Base-by-base conservation (phyloP, 2,797 vertebrate species). In the Trematomus bernacchii region DNA sequence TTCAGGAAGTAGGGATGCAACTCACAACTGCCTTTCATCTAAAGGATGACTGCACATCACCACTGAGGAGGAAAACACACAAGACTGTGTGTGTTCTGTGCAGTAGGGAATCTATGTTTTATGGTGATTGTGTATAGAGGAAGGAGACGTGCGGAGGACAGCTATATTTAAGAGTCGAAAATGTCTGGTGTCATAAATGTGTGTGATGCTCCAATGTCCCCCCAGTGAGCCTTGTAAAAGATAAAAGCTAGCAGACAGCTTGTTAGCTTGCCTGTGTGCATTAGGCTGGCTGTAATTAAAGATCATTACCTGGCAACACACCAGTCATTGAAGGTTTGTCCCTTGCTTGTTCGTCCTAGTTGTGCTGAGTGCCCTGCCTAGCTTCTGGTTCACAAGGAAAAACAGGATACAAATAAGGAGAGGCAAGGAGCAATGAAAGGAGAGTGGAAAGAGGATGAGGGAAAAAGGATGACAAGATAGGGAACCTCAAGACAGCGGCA, bases 301-400 rank as follows among this genome's bases (percentile, higher is more conserved):
- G 85, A 92, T 89, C 91, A 85, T 89, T 92, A 92, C 84, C 79
- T 89, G 84, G 86, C 87, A 88, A 69, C 79, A 80, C 66, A 89
- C 75, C 89, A 89, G 66, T 80, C 85, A 89, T 74, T 79, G 70
- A 85, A 71, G 73, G 85, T 83, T 76, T 81, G 87, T 84, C 76
- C 78, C 73, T 73, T 27, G 69, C 69, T 87, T 87, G 61, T 66
- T 85, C 54, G 66, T 60, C 14, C 30, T 72, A 70, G 62, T 60
- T 70, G 76, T 59, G 21, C 11, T 64, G 43, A 68, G 43, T n/a
- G 10, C 18, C 13, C 40, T 61, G 59, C 62, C 44, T 60, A 23
- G 53, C 51, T 71, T 42, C 66, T 79, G 40, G 68, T 63, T 66
- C 65, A 68, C 59, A 71, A 3, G 55, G 23, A 72, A 69, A 73